These are phyloP conservation scores for Ariopsis seemanni DNA, from an alignment of 2,113 vertebrate species.

Conservation along the genomic window DNA sequence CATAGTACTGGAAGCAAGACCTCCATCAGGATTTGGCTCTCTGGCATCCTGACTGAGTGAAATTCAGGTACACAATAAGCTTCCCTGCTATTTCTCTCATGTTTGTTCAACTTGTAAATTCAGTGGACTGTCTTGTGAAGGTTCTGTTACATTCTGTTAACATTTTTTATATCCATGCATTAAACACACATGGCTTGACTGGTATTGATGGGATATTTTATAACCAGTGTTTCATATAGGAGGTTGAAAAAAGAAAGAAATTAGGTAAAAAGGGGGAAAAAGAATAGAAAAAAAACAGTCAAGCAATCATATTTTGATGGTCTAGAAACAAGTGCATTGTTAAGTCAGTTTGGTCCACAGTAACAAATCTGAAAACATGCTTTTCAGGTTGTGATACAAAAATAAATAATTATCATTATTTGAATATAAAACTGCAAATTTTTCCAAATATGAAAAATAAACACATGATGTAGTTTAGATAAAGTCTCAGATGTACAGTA, in stretches of 20 bases:
- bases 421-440: neutral
- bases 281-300: neutral
- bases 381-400: neutral
- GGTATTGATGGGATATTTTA: neutral
- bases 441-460: neutral
- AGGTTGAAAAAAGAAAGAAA: neutral
- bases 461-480: too few species aligned
- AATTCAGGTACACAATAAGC: conserved; percentile 24
- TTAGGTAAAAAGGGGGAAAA: neutral
- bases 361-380: neutral
- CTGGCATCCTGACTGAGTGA: conserved; percentile 28
- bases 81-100: conserved; percentile 7
- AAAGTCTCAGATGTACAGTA: neutral
- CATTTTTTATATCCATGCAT: conserved; percentile 24
- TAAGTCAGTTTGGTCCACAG: neutral
- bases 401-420: neutral
- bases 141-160: conserved; percentile 19
- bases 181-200: neutral
- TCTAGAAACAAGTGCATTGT: neutral
- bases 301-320: neutral
- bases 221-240: neutral
- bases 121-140: neutral
- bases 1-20: conserved; percentile 22
- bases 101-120: conserved; percentile 30
- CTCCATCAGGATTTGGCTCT: conserved; percentile 45